Evolutionary conservation across 1,140 invertebrate species (phyloP).

Genomic region (Zaprionus capensis): DNA sequence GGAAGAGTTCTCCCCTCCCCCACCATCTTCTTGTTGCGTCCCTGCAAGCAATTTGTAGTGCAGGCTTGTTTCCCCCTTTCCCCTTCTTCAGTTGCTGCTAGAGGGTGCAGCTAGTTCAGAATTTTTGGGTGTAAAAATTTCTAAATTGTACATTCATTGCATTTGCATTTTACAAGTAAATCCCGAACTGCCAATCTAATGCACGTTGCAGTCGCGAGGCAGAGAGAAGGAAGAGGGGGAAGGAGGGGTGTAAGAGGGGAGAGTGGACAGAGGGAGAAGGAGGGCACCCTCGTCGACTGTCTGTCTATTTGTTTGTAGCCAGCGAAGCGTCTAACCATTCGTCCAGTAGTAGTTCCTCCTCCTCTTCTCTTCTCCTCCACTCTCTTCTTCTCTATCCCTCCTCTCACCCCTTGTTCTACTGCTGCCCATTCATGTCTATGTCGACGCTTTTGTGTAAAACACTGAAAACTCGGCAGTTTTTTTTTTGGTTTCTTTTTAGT

Average conservation of each 20-base stretch:
- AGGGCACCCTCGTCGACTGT: constrained; percentile 19
- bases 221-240: neutral
- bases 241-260: neutral
- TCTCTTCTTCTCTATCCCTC: neutral
- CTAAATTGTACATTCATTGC: constrained; percentile 82
- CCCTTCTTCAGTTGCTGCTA: constrained; percentile 19
- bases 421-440: constrained; percentile 65
- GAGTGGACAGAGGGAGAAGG: no score
- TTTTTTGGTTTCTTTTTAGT: constrained; percentile 16
- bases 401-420: constrained; percentile 27
- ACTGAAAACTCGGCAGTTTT: constrained; percentile 75
- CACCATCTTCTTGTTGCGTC: neutral
- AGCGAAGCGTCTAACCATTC: constrained; percentile 79
- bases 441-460: constrained; percentile 79
- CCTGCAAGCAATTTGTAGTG: constrained; percentile 32
- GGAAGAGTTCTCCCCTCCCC: neutral
- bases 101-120: constrained; percentile 18
- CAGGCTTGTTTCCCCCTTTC: neutral
- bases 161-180: constrained; percentile 83
- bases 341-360: constrained; percentile 45
- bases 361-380: constrained; percentile 3
- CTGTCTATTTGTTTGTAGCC: constrained; percentile 76
- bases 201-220: constrained; percentile 67
- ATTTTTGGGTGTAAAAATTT: constrained; percentile 78
- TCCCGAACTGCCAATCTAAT: constrained; percentile 82